Evolutionary conservation across 2,797 vertebrate genomes (phyloP).

Genomic region (Cyclura pinguis): DNA sequence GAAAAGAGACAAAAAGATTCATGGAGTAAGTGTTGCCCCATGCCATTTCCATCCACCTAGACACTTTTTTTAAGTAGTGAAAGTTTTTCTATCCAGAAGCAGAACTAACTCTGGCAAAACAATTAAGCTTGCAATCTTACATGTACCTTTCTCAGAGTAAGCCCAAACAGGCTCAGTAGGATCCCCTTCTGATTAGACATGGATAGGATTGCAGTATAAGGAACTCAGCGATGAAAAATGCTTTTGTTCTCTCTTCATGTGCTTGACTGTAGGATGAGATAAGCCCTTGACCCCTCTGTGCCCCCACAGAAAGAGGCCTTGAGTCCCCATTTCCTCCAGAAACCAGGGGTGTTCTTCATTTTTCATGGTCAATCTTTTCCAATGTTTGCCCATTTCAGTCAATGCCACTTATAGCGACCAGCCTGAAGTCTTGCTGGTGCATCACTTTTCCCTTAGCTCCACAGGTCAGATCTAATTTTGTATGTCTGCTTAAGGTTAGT

Average conservation of each 20-base stretch:
- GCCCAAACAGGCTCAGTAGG: background rate
- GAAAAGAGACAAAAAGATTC: background rate
- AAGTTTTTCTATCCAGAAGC: background rate
- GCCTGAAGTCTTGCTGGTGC: background rate
- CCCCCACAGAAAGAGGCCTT: background rate
- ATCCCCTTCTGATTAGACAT: background rate
- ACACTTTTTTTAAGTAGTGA: background rate
- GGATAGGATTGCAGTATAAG: background rate
- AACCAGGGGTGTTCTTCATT: background rate
- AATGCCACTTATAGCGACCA: background rate
- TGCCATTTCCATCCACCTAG: background rate
- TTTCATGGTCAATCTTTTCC: background rate
- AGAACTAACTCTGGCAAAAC: background rate
- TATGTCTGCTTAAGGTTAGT: slow-evolving; percentile 20
- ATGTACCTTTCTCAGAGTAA: background rate
- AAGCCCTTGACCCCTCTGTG: background rate
- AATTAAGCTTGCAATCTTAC: background rate
- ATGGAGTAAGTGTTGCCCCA: background rate
- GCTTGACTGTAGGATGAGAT: background rate
- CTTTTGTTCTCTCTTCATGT: background rate
- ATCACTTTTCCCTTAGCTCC: background rate
- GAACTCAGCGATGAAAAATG: background rate
- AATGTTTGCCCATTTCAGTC: background rate
- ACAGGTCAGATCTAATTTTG: slow-evolving; percentile 22
- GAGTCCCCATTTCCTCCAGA: background rate